Conservation (phyloP, 2,888 invertebrate species). For the Malthinus flaveolus region DNA sequence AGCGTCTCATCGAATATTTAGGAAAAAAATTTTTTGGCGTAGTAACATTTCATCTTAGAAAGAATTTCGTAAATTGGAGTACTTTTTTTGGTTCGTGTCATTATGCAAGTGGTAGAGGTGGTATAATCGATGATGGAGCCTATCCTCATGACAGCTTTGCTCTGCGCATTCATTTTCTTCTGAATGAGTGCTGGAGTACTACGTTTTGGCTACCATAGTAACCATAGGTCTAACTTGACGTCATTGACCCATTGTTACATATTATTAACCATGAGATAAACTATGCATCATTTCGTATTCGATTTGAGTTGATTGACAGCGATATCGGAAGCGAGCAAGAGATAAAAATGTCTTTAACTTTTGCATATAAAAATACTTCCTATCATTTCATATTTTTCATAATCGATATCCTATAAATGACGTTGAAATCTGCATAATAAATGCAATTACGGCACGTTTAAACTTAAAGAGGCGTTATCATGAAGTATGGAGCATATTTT, state of each 20-base stretch:
- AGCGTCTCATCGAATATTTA: too few relatives aligned
- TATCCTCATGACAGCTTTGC: conserved; percentile 21
- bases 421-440: too few relatives aligned
- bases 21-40: neutral
- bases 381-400: too few relatives aligned
- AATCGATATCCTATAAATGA: too few relatives aligned
- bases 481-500: too few relatives aligned
- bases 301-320: neutral
- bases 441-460: too few relatives aligned
- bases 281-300: conserved; percentile 17
- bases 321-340: too few relatives aligned
- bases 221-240: conserved; percentile 25
- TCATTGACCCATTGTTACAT: conserved; percentile 32
- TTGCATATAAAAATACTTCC: too few relatives aligned
- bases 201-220: conserved; percentile 32
- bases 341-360: too few relatives aligned
- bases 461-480: too few relatives aligned
- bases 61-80: neutral
- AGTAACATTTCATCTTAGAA: neutral
- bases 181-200: conserved; percentile 35
- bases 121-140: conserved; percentile 27
- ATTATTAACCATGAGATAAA: conserved; percentile 22
- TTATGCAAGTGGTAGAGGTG: conserved; percentile 16
- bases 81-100: conserved; percentile 1
- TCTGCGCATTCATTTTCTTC: conserved; percentile 32